Base-by-base conservation (phyloP, 1,140 invertebrate genomes). In the Pristionchus pacificus region DNA sequence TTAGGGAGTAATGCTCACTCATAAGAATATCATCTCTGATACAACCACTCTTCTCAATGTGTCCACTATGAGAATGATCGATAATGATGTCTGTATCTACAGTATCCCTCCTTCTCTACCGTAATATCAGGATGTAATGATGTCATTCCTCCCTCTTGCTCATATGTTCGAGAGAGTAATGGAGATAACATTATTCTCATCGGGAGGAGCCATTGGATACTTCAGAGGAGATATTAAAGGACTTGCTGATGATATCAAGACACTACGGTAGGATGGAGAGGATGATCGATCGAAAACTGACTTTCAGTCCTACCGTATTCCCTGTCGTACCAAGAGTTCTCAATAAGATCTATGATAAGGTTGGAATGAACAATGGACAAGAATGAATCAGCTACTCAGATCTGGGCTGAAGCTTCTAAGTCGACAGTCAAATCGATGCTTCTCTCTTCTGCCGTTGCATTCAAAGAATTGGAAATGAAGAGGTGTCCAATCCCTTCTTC, bases 71-170 rank as follows among this genome's bases (percentile, higher is more conserved):
- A 6, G 38, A 19, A 6, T 49, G 38, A 6, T 49, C 38, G 19
- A 49, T 10, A 6, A 49, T 6, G 38, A 49, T 49, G 38, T 49
- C 19, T 10, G 38, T n/a, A 49, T 10, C 38, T 49, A 49, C 38
- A 49, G 38, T 49, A 49, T 19, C 38, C 38, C 19, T 49, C 6
- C 6, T 6, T 6, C 38, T 49, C 38, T 10, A 49, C 38, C 38
- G 6, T 49, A 6, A 19, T 19, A 10, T 6, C 38, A 49, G 38
- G 38, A 60, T 80, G 82, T 63, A 24, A 69, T 30, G 75, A 90
- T 97, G 31, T 97, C 93, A 60, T 97, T 95, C 85, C 87, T 98
- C 72, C 95, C 95, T 1, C 85, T 97, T 75, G 93, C 94, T 57
- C 94, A 97, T 83, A 95, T 95, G 92, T 88, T 95, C 76, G 85